Evolutionary conservation across 1,140 invertebrate species (phyloP), one percentile per base, ranked within the genome.

Genomic region (Heliothis virescens): DNA sequence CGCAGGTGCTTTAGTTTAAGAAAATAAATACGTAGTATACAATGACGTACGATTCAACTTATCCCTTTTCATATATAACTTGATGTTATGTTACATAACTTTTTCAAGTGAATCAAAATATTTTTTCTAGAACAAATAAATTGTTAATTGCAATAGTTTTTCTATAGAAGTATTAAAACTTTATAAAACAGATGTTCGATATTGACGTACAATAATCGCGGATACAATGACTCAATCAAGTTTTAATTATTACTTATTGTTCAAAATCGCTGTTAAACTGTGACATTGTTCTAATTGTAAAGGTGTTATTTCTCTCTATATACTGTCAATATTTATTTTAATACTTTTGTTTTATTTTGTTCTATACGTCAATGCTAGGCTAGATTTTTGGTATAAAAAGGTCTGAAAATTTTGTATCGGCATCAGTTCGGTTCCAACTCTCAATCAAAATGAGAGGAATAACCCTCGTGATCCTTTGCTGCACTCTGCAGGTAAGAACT

Each of bases 351-450:
- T 82, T 83, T 80, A 80, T 41, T 71, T 74, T 34, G 62, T 18
- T 55, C 48, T 63, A 16, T 81, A 81, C 85, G 88, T 89, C 80
- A 89, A 83, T 83, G 55, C 7, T 79, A 63, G 21, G 52, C 47
- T 75, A 78, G 26, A 76, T 82, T 81, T 77, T 77, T 16, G 60
- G 86, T 93, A 94, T 94, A 93, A 90, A 94, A 90, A 78, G 83
- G 71, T 29, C 5, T 5, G 52, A 79, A 76, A 82, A 80, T 79
- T 62, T 65, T 47, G 26, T 57, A 29, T 80, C 79, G 67, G 48
- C 81, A 94, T 94, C 92, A 94, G 91, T 92, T 85, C 87, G 91
- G 91, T 91, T 88, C 76, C 91, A 89, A 87, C 92, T 94, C 92
- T 94, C 92, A 88, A 34, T 34, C 57, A 91, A 82, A 62, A 94